Conservation (phyloP, 2,797 vertebrate genomes). For the Diceros bicornis region DNA sequence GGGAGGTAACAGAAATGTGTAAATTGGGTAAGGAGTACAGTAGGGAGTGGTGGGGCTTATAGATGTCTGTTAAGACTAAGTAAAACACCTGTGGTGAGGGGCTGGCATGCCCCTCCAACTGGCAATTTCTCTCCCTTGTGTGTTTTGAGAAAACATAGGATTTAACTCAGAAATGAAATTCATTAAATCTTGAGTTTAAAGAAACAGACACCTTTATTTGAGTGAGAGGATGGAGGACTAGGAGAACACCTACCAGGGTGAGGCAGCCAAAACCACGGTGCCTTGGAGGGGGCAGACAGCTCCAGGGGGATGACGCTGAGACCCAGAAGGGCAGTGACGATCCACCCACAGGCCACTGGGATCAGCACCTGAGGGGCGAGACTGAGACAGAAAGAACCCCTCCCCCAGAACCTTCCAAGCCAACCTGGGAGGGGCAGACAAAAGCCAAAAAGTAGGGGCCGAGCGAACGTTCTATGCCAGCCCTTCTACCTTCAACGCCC, state of each 20-base stretch:
- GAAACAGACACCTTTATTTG: background rate
- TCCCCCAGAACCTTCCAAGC: background rate
- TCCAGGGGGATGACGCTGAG: constrained; percentile 74
- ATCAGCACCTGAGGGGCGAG: constrained; percentile 89
- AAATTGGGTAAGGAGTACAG: background rate
- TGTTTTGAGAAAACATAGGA: background rate
- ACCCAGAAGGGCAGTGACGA: constrained; percentile 87
- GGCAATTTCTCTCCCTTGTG: background rate
- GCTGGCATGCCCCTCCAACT: background rate
- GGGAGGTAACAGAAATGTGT: background rate
- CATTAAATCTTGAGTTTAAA: constrained; percentile 32
- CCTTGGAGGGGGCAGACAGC: constrained; percentile 52
- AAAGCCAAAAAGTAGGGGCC: background rate
- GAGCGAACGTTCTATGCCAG: background rate
- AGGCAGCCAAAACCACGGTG: constrained; percentile 91
- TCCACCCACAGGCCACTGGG: constrained; percentile 89
- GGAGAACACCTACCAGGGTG: constrained; percentile 88
- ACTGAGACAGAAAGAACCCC: background rate
- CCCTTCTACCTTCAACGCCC: background rate
- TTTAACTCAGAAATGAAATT: constrained; percentile 40
- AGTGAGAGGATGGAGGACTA: background rate
- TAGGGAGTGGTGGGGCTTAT: background rate
- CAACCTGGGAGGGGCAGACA: background rate
- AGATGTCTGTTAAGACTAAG: background rate
- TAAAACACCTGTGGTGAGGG: background rate